Evolutionary conservation across 2,888 invertebrate genomes (phyloP).

Genomic region (Drepanosiphum platanoidis): DNA sequence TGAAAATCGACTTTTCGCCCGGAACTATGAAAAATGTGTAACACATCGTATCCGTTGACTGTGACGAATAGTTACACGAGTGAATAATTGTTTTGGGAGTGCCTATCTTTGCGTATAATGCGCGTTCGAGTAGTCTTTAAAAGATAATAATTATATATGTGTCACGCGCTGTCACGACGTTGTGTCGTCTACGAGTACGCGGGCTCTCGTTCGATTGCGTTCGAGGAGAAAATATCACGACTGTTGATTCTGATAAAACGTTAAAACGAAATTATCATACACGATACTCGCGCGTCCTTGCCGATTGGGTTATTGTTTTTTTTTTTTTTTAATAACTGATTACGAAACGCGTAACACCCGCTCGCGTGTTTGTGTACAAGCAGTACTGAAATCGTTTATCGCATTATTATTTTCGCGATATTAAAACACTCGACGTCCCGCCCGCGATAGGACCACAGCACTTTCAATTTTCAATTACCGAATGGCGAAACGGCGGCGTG

Average conservation of each 20-base stretch:
- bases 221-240: not conserved
- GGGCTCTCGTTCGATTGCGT: not conserved
- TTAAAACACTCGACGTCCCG: too few relatives aligned
- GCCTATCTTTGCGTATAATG: not conserved
- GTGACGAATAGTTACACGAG: not conserved
- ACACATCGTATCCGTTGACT: not conserved
- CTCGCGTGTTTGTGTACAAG: too few relatives aligned
- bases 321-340: not conserved
- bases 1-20: too few relatives aligned
- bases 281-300: not conserved
- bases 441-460: too few relatives aligned
- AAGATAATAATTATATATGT: not conserved
- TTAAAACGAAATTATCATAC: not conserved
- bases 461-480: too few relatives aligned
- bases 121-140: not conserved
- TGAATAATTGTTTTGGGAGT: not conserved
- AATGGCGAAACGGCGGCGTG: too few relatives aligned
- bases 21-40: not conserved
- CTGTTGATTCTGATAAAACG: not conserved
- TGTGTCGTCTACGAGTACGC: not conserved
- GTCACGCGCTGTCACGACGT: too few relatives aligned
- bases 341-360: too few relatives aligned
- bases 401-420: too few relatives aligned
- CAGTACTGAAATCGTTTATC: too few relatives aligned
- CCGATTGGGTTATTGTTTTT: too few relatives aligned